Base-by-base conservation (phyloP, 2,888 invertebrate species). In the Aplocera efformata region DNA sequence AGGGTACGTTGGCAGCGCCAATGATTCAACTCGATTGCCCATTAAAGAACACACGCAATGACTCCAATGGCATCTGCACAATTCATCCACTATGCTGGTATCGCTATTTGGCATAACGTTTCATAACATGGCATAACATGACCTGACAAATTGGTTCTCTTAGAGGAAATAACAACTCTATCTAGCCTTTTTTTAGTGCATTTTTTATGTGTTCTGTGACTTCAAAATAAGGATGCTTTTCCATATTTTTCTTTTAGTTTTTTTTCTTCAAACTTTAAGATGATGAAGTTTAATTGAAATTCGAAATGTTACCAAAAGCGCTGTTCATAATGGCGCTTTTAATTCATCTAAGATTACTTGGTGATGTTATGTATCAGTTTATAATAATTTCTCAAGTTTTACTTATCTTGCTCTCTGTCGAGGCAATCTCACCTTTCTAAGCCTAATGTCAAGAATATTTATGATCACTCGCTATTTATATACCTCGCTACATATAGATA, bases 1-100 rank as follows among this genome's bases (percentile, higher is more conserved):
- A 36, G 36, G 36, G 32, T 42, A 44, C 46, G 45, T 51, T 60
- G 60, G 56, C 60, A 54, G 40, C 29, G 23, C 38, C 9, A 27
- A 32, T 52, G 54, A 56, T 37, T 54, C 52, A 50, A 55, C 46
- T 38, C 34, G 9, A 22, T 30, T 41, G 45, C 42, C 41, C 28
- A 42, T 45, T 31, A 43, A 10, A 43, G 37, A 40, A 42, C 29
- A 41, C 42, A 31, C 35, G 42, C 28, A 17, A 33, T 25, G 29
- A 40, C 7, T 34, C 7, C 31, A 26, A 40, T 41, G 39, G 37
- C 30, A 42, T 31, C 29, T 40, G 36, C 32, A 40, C 37, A 49
- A 45, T 45, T 25, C 9, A 31, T 29, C 22, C 23, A 36, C 17
- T 39, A 35, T 47, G 37, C 49, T 45, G 38, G 47, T 42, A 38